These are phyloP conservation scores for Ectropis crepuscularia DNA, from an alignment of 2,888 invertebrate species.

Conservation along the genomic window DNA sequence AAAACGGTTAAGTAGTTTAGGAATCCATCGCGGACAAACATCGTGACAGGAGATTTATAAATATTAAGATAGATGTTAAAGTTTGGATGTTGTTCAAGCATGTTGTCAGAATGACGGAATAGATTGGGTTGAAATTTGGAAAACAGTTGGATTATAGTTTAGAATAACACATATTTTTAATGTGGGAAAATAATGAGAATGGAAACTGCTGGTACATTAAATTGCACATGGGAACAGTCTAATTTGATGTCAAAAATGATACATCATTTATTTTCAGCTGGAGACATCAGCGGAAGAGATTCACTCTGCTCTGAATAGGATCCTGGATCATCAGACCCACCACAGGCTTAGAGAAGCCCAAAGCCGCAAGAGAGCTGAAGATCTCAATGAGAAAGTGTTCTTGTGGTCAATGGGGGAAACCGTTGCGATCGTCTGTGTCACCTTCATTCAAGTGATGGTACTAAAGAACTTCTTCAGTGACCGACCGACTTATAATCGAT, in stretches of 20 bases:
- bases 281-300: conserved; percentile 96
- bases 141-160: too few relatives aligned
- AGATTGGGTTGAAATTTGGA: too few relatives aligned
- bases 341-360: conserved; percentile 97
- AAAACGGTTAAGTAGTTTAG: too few relatives aligned
- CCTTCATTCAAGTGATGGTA: conserved; percentile 95
- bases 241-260: neutral
- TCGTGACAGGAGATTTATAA: too few relatives aligned
- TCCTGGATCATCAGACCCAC: conserved; percentile 98
- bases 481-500: conserved; percentile 75
- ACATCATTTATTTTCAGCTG: conserved; percentile 86
- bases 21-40: too few relatives aligned
- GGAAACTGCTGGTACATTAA: too few relatives aligned
- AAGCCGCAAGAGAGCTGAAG: conserved; percentile 97
- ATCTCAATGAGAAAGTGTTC: conserved; percentile 96
- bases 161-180: too few relatives aligned
- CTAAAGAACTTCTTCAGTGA: conserved; percentile 94
- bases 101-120: too few relatives aligned
- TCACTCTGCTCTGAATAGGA: conserved; percentile 94
- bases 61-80: too few relatives aligned
- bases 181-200: too few relatives aligned
- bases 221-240: too few relatives aligned
- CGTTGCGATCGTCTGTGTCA: conserved; percentile 91
- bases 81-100: too few relatives aligned
- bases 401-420: conserved; percentile 97